Evolutionary conservation across 2,797 vertebrate species (phyloP).

Genomic region (Enteromius unitaeniatus): DNA sequence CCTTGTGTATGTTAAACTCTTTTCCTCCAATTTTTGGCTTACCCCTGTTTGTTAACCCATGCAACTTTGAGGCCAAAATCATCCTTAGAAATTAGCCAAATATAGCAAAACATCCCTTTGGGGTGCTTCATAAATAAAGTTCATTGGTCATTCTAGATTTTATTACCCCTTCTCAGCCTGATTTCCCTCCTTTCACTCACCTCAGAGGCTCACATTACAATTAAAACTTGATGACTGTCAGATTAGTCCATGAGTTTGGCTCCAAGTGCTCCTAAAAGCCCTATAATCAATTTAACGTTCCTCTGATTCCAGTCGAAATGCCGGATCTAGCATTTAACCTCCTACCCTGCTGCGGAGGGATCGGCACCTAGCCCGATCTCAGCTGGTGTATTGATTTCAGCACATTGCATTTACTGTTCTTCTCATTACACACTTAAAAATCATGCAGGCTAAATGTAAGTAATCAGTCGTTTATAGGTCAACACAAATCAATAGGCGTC

Average conservation of each 20-base stretch:
- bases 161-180: background rate
- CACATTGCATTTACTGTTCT: constrained; percentile 34
- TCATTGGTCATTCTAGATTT: constrained; percentile 9
- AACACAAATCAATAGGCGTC: constrained; percentile 55
- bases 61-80: background rate
- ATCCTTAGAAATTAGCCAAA: background rate
- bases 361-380: constrained; percentile 25
- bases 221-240: constrained; percentile 48
- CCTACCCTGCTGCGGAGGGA: constrained; percentile 5
- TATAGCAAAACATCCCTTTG: background rate
- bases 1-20: background rate
- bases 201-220: constrained; percentile 49
- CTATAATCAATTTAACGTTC: constrained; percentile 50
- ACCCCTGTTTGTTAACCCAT: background rate
- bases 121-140: constrained; percentile 5
- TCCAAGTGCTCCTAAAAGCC: constrained; percentile 53
- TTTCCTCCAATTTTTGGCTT: background rate
- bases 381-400: constrained; percentile 45
- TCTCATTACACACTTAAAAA: constrained; percentile 54
- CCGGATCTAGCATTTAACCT: constrained; percentile 21
- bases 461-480: constrained; percentile 58
- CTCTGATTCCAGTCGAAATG: constrained; percentile 44
- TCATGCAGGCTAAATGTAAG: constrained; percentile 43
- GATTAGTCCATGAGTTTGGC: constrained; percentile 22
- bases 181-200: constrained; percentile 5